Evolutionary conservation across 2,113 vertebrate genomes (phyloP).

Genomic region (Peromyscus leucopus): DNA sequence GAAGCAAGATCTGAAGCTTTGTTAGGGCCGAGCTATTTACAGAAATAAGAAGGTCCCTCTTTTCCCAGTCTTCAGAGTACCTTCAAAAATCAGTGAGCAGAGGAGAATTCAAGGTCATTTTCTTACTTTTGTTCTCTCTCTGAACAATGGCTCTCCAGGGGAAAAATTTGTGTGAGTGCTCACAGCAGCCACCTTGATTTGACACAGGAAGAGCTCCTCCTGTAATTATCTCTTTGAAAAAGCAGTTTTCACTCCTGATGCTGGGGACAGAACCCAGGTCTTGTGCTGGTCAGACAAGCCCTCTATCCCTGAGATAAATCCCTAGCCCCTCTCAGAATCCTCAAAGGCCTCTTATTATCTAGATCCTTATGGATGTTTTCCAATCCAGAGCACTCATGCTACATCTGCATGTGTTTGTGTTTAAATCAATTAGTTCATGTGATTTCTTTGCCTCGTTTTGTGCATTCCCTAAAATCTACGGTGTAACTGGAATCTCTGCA

Average conservation of each 20-base stretch:
- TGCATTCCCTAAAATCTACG: neutral
- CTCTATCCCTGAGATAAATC: neutral
- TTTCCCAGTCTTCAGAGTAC: neutral
- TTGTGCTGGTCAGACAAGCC: neutral
- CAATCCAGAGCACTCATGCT: neutral
- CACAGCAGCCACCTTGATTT: too few relatives aligned
- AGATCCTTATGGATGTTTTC: neutral
- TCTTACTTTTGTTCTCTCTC: conserved; percentile 30
- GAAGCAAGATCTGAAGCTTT: conserved; percentile 62
- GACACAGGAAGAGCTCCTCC: neutral
- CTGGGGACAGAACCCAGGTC: neutral
- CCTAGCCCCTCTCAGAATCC: neutral
- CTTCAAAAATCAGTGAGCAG: neutral
- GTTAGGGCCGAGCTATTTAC: conserved; percentile 52
- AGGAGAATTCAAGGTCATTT: conserved; percentile 69
- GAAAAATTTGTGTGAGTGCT: neutral
- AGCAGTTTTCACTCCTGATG: neutral
- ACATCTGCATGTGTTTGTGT: neutral
- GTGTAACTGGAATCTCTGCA: neutral
- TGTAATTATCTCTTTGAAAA: neutral
- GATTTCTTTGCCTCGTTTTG: neutral
- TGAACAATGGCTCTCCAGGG: neutral
- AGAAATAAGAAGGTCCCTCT: conserved; percentile 33
- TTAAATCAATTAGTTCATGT: neutral
- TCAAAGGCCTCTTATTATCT: neutral